These are phyloP conservation scores for Plotosus lineatus DNA, from an alignment of 2,113 vertebrate genomes.

Conservation along the genomic window DNA sequence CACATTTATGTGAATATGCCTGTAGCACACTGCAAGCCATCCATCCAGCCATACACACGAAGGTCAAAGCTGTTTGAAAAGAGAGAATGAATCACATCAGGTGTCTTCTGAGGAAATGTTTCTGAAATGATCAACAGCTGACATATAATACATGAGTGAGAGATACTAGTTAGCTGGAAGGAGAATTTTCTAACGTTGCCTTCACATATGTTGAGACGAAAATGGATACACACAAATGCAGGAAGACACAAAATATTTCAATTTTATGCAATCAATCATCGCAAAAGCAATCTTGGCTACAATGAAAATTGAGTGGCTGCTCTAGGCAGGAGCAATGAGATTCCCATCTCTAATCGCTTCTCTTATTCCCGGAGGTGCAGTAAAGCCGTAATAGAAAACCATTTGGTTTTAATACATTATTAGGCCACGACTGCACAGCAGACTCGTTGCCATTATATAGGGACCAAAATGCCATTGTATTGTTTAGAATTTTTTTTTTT, in stretches of 20 bases:
- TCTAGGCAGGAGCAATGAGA: constrained; percentile 30
- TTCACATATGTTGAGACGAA: not conserved
- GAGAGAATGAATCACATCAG: constrained; percentile 23
- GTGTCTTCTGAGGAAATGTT: not conserved
- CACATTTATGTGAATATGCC: constrained; percentile 31
- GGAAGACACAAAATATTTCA: constrained; percentile 15
- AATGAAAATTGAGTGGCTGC: constrained; percentile 17
- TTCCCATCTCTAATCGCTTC: constrained; percentile 23
- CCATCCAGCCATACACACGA: not conserved
- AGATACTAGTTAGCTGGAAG: not conserved
- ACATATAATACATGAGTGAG: constrained; percentile 1
- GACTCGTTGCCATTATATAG: constrained; percentile 28
- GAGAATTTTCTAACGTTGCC: not conserved
- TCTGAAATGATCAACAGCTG: constrained; percentile 13
- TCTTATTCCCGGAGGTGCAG: constrained; percentile 29
- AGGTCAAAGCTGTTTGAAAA: constrained; percentile 28
- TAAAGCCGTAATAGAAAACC: constrained; percentile 42
- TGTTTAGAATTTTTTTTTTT: constrained; percentile 25
- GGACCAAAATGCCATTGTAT: constrained; percentile 13
- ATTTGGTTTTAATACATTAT: constrained; percentile 38
- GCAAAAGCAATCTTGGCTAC: constrained; percentile 23
- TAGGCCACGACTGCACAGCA: constrained; percentile 18
- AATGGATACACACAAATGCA: not conserved
- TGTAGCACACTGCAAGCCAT: constrained; percentile 30
- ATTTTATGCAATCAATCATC: constrained; percentile 1